A percentile compares a stretch with the other conserved stretches of the same genome.
phyloP scores from a whole-genome alignment of 2,797 vertebrate species.

The Ctenosaura bakeri region DNA sequence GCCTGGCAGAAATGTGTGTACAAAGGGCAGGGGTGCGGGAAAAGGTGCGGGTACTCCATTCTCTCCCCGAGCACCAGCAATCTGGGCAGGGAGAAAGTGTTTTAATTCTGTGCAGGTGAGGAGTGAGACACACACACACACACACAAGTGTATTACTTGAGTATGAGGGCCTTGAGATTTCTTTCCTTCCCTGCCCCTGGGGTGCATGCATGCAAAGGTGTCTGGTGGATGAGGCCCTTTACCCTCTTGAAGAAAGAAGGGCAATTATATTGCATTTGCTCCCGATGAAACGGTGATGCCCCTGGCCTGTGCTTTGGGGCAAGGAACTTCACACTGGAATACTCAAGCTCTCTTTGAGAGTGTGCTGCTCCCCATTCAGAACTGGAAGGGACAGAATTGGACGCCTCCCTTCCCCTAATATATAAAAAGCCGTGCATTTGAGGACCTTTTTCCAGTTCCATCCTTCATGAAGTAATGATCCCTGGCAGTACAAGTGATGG shows the following conservation, averaged over 20 bases:
- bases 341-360: neutral
- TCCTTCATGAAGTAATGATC: neutral
- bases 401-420: neutral
- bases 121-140: neutral
- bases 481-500: neutral
- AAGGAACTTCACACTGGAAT: neutral
- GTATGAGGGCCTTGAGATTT: neutral
- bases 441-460: neutral
- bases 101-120: conserved; percentile 22
- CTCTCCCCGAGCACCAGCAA: neutral
- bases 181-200: neutral
- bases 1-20: neutral
- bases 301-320: neutral
- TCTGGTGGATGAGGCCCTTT: neutral
- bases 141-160: neutral
- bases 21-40: neutral
- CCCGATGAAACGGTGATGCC: neutral
- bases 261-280: neutral
- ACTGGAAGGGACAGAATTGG: neutral
- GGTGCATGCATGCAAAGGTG: neutral
- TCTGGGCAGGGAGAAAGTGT: conserved; percentile 24
- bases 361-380: no score
- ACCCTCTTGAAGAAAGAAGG: neutral
- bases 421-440: neutral
- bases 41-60: neutral